Evolutionary conservation across 2,797 vertebrate species (phyloP).

Genomic region (Melopsittacus undulatus): DNA sequence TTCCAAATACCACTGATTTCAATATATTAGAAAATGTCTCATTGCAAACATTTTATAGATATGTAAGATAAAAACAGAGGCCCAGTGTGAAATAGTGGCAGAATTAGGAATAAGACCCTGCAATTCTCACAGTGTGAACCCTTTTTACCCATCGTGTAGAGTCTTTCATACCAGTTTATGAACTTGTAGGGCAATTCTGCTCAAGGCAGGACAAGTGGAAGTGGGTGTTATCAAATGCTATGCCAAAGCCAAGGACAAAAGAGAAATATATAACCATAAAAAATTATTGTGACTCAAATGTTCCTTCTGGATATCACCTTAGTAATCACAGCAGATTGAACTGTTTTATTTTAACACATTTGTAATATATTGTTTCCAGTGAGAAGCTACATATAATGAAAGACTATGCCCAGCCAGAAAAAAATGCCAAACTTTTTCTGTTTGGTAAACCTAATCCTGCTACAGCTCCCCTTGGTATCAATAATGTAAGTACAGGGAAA

Average conservation of each 20-base stretch:
- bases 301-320: not conserved
- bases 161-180: not conserved
- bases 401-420: not conserved
- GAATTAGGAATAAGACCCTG: not conserved
- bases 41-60: not conserved
- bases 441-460: not conserved
- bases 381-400: not conserved
- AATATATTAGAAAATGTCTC: not conserved
- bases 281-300: not conserved
- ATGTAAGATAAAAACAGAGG: not conserved
- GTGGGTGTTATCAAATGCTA: not conserved
- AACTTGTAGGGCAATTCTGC: not conserved
- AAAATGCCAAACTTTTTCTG: not conserved
- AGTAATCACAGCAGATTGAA: not conserved
- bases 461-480: not conserved
- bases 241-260: not conserved
- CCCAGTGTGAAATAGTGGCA: not conserved
- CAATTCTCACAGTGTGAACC: rapidly evolving
- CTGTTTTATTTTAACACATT: not conserved
- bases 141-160: not conserved
- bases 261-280: not conserved
- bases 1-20: not conserved
- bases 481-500: not conserved
- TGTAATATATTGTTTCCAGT: not conserved
- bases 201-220: not conserved